Evolutionary conservation across 2,797 vertebrate species (phyloP).

Genomic region (Dermochelys coriacea): DNA sequence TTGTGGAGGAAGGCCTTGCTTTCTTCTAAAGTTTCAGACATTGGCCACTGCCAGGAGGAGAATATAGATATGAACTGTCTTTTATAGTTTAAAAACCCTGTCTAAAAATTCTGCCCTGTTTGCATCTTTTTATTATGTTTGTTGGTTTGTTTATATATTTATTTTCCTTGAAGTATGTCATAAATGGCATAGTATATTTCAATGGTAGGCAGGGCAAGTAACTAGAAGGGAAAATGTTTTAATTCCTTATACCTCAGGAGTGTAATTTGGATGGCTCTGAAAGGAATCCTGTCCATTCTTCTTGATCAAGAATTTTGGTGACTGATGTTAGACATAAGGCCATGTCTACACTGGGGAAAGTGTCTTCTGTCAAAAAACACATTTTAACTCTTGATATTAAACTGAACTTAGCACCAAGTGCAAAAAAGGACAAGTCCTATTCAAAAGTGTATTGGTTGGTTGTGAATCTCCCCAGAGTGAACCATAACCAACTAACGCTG

Average conservation of each 20-base stretch:
- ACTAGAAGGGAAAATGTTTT: background rate
- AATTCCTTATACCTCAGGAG: background rate
- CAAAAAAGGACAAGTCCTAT: background rate
- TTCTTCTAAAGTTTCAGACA: background rate
- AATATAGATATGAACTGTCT: background rate
- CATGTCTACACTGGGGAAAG: background rate
- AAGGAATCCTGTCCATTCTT: background rate
- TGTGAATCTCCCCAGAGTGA: background rate
- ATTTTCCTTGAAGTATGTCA: background rate
- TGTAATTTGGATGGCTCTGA: background rate
- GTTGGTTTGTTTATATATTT: background rate
- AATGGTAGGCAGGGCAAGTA: background rate
- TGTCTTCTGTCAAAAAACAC: background rate
- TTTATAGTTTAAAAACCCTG: background rate
- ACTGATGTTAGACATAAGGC: background rate
- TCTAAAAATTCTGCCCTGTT: background rate
- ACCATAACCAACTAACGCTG: background rate
- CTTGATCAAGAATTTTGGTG: background rate
- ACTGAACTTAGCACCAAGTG: background rate
- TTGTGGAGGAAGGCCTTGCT: background rate
- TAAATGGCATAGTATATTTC: background rate
- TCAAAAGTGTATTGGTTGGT: background rate
- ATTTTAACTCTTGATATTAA: background rate
- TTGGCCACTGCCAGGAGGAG: background rate
- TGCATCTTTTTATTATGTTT: background rate